Conservation (phyloP, 2,888 invertebrate species). For the Ommatoiulus sabulosus region DNA sequence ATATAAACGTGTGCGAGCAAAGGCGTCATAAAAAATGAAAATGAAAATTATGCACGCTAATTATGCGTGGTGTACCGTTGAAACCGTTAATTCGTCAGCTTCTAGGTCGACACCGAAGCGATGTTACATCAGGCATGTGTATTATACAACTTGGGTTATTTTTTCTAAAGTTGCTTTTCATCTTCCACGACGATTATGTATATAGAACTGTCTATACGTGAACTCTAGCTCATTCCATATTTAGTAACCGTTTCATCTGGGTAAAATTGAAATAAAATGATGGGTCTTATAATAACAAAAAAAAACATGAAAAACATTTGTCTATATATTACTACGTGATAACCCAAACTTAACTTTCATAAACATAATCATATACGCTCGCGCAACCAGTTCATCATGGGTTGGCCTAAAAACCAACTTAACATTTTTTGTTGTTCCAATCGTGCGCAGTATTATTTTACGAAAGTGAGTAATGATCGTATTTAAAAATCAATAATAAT, state of each 20-base stretch:
- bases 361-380: neutral
- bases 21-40: neutral
- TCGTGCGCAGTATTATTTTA: constrained; percentile 40
- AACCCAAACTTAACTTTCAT: neutral
- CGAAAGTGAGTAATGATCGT: constrained; percentile 43
- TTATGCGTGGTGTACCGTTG: neutral
- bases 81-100: neutral
- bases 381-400: constrained; percentile 1
- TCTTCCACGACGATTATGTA: neutral
- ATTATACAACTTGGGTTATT: neutral
- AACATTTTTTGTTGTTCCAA: neutral
- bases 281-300: neutral
- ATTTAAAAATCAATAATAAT: constrained; percentile 43
- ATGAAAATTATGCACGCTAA: constrained; percentile 33
- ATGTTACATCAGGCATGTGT: neutral
- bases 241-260: neutral
- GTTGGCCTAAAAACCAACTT: constrained; percentile 24
- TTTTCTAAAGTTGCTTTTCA: neutral
- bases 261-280: constrained; percentile 2
- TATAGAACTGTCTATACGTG: neutral
- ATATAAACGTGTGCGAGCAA: neutral
- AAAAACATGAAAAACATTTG: constrained; percentile 25
- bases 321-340: constrained; percentile 28
- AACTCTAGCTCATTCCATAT: neutral
- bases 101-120: neutral